These are phyloP conservation scores for Aptenodytes patagonicus DNA, from an alignment of 2,113 vertebrate species.

Conservation along the genomic window DNA sequence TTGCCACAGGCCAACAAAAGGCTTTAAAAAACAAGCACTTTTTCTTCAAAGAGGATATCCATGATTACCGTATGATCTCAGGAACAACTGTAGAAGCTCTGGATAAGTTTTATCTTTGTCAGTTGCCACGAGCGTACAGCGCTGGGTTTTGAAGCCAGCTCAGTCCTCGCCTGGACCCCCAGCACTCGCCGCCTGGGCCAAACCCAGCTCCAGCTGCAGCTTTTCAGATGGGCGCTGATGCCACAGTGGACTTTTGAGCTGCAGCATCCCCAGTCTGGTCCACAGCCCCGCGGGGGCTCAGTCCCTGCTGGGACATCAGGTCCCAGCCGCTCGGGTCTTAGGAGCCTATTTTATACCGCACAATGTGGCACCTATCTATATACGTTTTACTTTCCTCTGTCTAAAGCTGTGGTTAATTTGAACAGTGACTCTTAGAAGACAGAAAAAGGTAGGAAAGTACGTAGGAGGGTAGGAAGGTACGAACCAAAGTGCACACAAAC, in stretches of 20 bases:
- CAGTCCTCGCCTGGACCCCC: background rate
- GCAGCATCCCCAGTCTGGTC: background rate
- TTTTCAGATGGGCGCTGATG: background rate
- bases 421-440: background rate
- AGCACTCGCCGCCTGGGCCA: accelerated
- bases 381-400: background rate
- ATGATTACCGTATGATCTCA: background rate
- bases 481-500: background rate
- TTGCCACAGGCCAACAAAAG: background rate
- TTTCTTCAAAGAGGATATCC: conserved; percentile 21
- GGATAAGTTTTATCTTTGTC: background rate
- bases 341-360: background rate
- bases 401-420: background rate
- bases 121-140: background rate
- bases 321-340: background rate
- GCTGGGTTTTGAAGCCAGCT: background rate
- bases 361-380: accelerated
- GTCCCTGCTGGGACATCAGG: background rate
- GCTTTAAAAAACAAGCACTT: background rate
- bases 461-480: background rate
- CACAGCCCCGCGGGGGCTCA: background rate
- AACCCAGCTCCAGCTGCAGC: background rate
- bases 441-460: background rate
- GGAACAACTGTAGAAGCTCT: background rate
- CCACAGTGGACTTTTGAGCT: background rate